Percentiles rank a stretch among this genome's conserved stretches.
phyloP scores from a whole-genome alignment of 1,140 invertebrate genomes.

The Aphelenchoides avenae region DNA sequence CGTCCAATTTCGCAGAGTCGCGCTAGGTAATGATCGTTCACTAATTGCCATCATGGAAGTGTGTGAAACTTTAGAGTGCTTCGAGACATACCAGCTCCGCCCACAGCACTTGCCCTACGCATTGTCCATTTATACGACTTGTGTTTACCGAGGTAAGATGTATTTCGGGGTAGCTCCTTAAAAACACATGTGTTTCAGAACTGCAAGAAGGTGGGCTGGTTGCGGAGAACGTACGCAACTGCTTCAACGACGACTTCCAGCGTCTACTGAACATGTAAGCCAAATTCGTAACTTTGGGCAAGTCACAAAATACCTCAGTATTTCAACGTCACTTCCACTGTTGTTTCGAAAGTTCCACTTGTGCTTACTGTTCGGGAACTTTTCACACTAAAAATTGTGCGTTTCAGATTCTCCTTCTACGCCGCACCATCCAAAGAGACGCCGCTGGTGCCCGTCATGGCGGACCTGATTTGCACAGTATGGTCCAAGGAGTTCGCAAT shows the following conservation, averaged over 20 bases:
- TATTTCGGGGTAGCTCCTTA: slow-evolving; percentile 4
- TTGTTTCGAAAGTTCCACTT: too few species aligned
- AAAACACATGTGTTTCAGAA: slow-evolving; percentile 12
- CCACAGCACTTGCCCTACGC: slow-evolving; percentile 37
- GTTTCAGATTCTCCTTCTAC: slow-evolving; percentile 1
- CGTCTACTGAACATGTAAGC: slow-evolving; percentile 44
- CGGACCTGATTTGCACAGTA: slow-evolving; percentile 19
- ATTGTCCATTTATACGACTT: slow-evolving; percentile 37
- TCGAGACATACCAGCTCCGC: slow-evolving; percentile 40
- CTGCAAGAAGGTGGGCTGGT: slow-evolving; percentile 28
- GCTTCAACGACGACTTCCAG: slow-evolving; percentile 41
- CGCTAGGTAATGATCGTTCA: slow-evolving; percentile 22
- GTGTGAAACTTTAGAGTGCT: slow-evolving; percentile 35
- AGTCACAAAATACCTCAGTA: too few species aligned
- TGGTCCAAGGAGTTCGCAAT: slow-evolving; percentile 36
- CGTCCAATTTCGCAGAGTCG: slow-evolving; percentile 18
- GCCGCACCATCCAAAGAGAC: neutral
- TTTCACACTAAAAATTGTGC: too few species aligned
- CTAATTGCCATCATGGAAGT: slow-evolving; percentile 4
- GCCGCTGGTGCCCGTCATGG: slow-evolving; percentile 28
- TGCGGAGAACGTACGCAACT: slow-evolving; percentile 28
- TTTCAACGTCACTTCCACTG: too few species aligned
- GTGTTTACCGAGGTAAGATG: slow-evolving; percentile 31
- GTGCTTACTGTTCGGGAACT: too few species aligned
- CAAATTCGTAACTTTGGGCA: neutral